These are phyloP conservation scores for Balearica regulorum DNA, from an alignment of 2,797 vertebrate species.

Conservation along the genomic window DNA sequence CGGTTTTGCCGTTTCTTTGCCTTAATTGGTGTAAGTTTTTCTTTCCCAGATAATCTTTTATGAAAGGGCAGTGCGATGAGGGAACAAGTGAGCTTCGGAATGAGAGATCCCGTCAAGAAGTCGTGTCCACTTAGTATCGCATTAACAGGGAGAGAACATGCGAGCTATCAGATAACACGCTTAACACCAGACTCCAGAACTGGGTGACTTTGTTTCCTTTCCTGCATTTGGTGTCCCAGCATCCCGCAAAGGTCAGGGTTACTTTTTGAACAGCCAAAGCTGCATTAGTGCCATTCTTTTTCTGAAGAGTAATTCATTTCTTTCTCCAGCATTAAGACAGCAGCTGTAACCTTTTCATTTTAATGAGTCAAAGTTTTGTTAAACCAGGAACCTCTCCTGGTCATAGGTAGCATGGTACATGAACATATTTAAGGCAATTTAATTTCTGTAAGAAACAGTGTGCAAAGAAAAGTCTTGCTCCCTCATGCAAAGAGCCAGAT, in stretches of 20 bases:
- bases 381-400: not conserved
- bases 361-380: slow-evolving; percentile 7
- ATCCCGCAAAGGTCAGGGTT: not conserved
- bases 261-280: not conserved
- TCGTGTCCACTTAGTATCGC: not conserved
- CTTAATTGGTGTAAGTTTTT: slow-evolving; percentile 11
- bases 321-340: not conserved
- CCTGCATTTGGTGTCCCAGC: not conserved
- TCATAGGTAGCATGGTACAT: not conserved
- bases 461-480: not conserved
- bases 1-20: not conserved
- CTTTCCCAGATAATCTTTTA: slow-evolving; percentile 8
- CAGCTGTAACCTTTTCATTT: not conserved
- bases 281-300: not conserved
- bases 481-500: not conserved
- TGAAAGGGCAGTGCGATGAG: not conserved
- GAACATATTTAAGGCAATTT: not conserved
- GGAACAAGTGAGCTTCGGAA: not conserved
- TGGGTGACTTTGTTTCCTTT: slow-evolving; percentile 36
- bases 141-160: not conserved
- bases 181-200: not conserved
- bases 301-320: not conserved
- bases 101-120: not conserved
- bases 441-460: not conserved
- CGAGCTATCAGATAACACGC: not conserved